A percentile compares a stretch with the other conserved stretches of the same genome.
These are phyloP conservation scores for Lepus townsendii DNA, from an alignment of 2,797 vertebrate species.

Conservation along the genomic window DNA sequence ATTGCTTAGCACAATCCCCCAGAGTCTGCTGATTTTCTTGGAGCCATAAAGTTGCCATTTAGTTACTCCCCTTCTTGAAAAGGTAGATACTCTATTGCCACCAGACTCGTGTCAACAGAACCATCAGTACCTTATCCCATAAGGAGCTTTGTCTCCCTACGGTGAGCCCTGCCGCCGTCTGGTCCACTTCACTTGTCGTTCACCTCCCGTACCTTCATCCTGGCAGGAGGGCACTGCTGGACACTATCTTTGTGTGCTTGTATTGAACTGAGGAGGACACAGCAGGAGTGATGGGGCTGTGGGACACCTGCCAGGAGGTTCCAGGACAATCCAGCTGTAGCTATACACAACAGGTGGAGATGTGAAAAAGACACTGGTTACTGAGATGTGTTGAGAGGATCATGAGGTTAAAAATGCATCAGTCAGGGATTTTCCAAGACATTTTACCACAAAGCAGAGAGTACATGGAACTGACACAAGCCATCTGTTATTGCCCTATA, in stretches of 20 bases:
- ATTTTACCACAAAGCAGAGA: background rate
- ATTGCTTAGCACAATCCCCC: background rate
- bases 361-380: background rate
- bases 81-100: background rate
- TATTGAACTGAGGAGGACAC: background rate
- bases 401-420: background rate
- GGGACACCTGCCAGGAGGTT: background rate
- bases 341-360: background rate
- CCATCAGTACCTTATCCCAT: background rate
- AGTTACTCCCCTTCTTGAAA: background rate
- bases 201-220: background rate
- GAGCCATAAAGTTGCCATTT: too few relatives aligned
- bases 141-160: background rate
- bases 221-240: too few relatives aligned
- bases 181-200: background rate
- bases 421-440: background rate
- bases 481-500: background rate
- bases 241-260: rapidly evolving
- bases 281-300: background rate
- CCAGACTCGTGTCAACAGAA: too few relatives aligned
- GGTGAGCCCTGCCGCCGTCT: background rate
- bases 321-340: background rate
- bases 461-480: too few relatives aligned
- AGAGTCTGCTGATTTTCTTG: background rate
- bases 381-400: background rate